Conservation (phyloP, 92 coral and sea anemone genomes). For the Phenganax marumi region DNA sequence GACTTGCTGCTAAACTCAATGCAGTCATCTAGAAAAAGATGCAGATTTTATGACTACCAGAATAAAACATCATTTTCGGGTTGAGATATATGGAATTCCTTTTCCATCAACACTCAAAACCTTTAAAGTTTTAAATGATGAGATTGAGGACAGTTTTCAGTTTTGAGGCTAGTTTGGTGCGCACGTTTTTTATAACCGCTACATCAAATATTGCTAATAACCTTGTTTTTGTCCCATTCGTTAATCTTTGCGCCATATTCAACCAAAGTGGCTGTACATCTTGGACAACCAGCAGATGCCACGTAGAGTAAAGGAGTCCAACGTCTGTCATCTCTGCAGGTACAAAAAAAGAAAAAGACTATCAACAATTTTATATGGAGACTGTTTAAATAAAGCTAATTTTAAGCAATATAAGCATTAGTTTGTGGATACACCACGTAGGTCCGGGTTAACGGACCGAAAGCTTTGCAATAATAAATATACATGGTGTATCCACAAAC, state of each 20-base stretch:
- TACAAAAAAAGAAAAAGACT: too few relatives aligned
- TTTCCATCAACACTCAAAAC: neutral
- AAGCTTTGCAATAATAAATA: too few relatives aligned
- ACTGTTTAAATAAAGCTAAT: too few relatives aligned
- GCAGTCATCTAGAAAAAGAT: constrained; percentile 27
- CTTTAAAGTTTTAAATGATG: neutral
- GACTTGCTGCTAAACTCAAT: constrained; percentile 15
- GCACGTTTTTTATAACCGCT: neutral
- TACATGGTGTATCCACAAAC: too few relatives aligned
- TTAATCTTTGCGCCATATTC: constrained; percentile 21
- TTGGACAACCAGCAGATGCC: constrained; percentile 13
- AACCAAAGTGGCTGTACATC: neutral
- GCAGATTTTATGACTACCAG: neutral
- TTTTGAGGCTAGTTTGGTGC: neutral
- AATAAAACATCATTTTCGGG: neutral
- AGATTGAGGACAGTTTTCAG: neutral
- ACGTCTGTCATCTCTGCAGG: neutral
- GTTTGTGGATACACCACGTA: too few relatives aligned
- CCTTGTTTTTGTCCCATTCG: constrained; percentile 41
- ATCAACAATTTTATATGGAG: too few relatives aligned
- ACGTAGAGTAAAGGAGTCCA: constrained; percentile 2
- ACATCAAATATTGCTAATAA: neutral
- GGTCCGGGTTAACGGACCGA: too few relatives aligned
- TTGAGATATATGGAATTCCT: neutral
- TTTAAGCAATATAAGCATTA: too few relatives aligned